Evolutionary conservation across 2,797 vertebrate genomes (phyloP), one percentile per base, ranked within the genome.

Genomic region (Cirrhinus molitorella): DNA sequence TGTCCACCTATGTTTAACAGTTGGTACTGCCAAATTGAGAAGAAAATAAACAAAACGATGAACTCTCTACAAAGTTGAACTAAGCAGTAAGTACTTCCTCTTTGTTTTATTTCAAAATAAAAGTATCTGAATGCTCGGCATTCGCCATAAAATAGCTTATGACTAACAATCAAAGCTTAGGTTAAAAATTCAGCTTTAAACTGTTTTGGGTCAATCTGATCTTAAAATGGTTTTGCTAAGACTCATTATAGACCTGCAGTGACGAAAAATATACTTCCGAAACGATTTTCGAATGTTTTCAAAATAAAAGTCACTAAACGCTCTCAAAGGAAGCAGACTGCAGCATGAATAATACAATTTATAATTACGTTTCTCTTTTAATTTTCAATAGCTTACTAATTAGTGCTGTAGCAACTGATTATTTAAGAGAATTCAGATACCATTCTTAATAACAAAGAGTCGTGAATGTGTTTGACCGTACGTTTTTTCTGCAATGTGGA

Each of bases 91-190:
- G 66, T 55, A 80, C 65, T 87, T 78, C 72, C 80, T 59, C 76
- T 85, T 65, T 19, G 28, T 53, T 53, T 2, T 13, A 55, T 73
- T 37, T 57, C 37, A 73, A 80, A 66, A 75, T 73, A 80, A 80
- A 49, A 85, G 67, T 57, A 31, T 45, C 74, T 6, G 23, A 53
- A 47, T n/a, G 34, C 17, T 70, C 25, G 19, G 0, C 10, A 47
- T 70, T 70, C 34, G 12, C 1, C 19, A 70, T 57, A 9, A 13
- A 21, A 28, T 37, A 23, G 13, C 12, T 47, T 21, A 51, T 17
- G 31, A 45, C 16, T 63, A 40, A 61, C 57, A 76, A 34, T 53
- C 28, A 14, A 53, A 34, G 37, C 19, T 4, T 4, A 4, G n/a
- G 2, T 14, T 53, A 9, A 14, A 1, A 8, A 11, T 34, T n/a